A percentile compares a stretch with the other conserved stretches of the same genome.
These are phyloP conservation scores for Phortica variegata DNA, from an alignment of 1,140 invertebrate species.

Conservation along the genomic window DNA sequence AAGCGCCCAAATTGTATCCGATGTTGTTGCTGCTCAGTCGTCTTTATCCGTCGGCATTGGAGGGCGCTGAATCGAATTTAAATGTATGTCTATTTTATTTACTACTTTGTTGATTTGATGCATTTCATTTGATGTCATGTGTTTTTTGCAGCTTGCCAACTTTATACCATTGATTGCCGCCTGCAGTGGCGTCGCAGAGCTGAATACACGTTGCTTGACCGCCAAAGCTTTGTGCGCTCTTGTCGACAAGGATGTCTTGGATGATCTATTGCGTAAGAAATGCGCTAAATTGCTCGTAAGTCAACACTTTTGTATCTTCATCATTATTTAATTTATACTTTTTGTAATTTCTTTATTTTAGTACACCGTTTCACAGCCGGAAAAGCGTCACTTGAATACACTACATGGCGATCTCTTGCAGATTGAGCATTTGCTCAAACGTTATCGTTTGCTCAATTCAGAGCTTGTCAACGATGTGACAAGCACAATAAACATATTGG, in stretches of 20 bases:
- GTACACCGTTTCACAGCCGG: slow-evolving; percentile 3
- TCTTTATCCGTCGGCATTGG: slow-evolving; percentile 73
- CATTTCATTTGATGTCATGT: slow-evolving; percentile 1
- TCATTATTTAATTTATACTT: slow-evolving; percentile 1
- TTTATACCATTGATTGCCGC: slow-evolving; percentile 57
- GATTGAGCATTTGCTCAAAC: slow-evolving; percentile 12
- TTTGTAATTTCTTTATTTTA: slow-evolving; percentile 1
- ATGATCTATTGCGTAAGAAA: slow-evolving; percentile 9
- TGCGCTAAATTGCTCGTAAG: slow-evolving; percentile 15
- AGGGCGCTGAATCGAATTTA: slow-evolving; percentile 66
- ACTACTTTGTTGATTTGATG: background rate
- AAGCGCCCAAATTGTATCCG: slow-evolving; percentile 68
- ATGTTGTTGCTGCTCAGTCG: slow-evolving; percentile 76
- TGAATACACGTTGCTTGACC: slow-evolving; percentile 67
- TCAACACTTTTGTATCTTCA: background rate
- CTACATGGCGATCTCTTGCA: slow-evolving; percentile 58
- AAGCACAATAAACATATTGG: slow-evolving; percentile 5
- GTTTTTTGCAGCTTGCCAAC: slow-evolving; percentile 32
- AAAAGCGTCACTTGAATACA: slow-evolving; percentile 42
- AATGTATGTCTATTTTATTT: slow-evolving; percentile 59
- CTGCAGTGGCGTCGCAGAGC: slow-evolving; percentile 63
- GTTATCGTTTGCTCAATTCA: background rate
- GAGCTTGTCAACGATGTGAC: slow-evolving; percentile 12
- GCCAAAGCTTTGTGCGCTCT: slow-evolving; percentile 63
- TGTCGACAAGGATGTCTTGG: slow-evolving; percentile 52